Percentiles rank a stretch among this genome's conserved stretches.
phyloP scores from a whole-genome alignment of 2,797 vertebrate species.

The Macroramphosus scolopax region DNA sequence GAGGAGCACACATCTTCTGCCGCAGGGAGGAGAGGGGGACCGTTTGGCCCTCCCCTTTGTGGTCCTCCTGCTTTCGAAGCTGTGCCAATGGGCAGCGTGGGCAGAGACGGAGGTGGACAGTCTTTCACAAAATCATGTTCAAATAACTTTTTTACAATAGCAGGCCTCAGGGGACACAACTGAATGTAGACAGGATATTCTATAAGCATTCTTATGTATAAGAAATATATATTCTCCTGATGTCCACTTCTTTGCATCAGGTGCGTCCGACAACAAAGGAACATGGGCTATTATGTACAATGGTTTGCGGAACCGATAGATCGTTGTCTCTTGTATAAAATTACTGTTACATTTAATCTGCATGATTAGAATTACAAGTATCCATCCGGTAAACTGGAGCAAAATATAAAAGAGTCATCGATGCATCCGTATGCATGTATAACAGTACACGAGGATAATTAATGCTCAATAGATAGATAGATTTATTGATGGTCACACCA shows the following conservation, averaged over 20 bases:
- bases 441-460: not conserved
- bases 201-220: constrained; percentile 32
- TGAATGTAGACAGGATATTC: constrained; percentile 58
- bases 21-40: constrained; percentile 55
- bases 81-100: constrained; percentile 64
- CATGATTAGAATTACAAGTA: too few species aligned
- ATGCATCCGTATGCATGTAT: too few species aligned
- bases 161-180: constrained; percentile 47
- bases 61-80: constrained; percentile 55
- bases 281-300: too few species aligned
- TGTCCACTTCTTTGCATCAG: constrained; percentile 2
- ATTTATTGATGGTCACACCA: not conserved
- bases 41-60: constrained; percentile 66
- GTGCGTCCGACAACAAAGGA: too few species aligned
- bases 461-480: not conserved
- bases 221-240: constrained; percentile 3
- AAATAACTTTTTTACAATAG: too few species aligned
- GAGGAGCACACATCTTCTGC: constrained; percentile 70
- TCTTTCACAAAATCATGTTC: constrained; percentile 41
- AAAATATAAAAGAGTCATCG: too few species aligned
- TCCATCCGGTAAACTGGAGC: too few species aligned
- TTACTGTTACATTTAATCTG: too few species aligned
- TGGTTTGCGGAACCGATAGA: too few species aligned
- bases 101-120: constrained; percentile 42
- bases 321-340: too few species aligned